Conservation (phyloP, 2,797 vertebrate species). For the Tamandua tetradactyla region DNA sequence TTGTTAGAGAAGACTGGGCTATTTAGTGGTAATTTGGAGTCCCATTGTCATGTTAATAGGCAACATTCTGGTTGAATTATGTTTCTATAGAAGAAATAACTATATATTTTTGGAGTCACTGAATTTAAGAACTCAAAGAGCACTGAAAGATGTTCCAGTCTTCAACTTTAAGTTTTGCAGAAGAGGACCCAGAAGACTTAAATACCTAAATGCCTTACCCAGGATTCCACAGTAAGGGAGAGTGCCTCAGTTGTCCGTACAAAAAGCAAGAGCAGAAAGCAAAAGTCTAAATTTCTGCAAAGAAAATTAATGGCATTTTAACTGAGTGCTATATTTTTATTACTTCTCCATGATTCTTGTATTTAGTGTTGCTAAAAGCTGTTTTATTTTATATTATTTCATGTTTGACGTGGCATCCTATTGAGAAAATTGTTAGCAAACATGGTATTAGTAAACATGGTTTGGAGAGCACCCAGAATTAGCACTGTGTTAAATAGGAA, state of each 20-base stretch:
- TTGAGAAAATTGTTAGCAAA: not conserved
- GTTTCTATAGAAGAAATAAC: not conserved
- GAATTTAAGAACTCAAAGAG: conserved; percentile 21
- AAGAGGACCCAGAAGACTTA: not conserved
- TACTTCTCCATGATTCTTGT: not conserved
- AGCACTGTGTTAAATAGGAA: not conserved
- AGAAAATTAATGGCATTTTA: not conserved
- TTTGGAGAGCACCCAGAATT: not conserved
- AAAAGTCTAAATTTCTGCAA: not conserved
- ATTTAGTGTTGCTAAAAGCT: conserved; percentile 20
- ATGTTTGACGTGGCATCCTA: not conserved
- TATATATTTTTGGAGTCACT: not conserved
- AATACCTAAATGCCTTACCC: not conserved
- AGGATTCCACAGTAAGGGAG: not conserved
- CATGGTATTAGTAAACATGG: not conserved
- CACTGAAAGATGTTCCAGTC: not conserved
- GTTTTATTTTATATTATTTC: not conserved
- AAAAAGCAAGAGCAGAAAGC: not conserved
- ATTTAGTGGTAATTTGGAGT: not conserved
- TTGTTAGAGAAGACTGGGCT: not conserved
- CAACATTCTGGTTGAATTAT: not conserved
- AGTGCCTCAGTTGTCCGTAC: not conserved
- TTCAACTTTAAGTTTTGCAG: not conserved
- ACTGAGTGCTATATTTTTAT: not conserved
- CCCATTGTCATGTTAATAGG: not conserved